Evolutionary conservation across 2,888 invertebrate species (phyloP), one percentile per base, ranked within the genome.

Genomic region (Parapristionchus giblindavisi): DNA sequence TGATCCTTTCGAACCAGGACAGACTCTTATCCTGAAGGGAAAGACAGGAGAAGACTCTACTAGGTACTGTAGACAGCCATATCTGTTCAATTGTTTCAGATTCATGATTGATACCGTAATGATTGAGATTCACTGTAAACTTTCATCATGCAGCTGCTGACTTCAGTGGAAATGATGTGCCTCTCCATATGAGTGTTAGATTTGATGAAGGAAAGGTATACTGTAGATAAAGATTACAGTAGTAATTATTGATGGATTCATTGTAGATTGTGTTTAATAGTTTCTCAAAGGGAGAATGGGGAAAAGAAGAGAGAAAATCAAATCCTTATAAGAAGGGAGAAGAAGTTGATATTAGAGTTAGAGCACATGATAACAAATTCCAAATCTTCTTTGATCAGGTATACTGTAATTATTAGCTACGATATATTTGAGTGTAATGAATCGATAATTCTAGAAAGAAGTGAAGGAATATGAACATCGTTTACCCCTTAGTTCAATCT

Each of bases 241-340:
- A 60, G 11, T 14, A 11, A 63, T 8, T 63, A 27, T 36, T 21
- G 6, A 29, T 17, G n/a, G 11, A n/a, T 21, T 11, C 24, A 6
- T 32, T 76, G 11, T 40, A 81, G 80, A 78, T 87, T 75, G 87
- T 87, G 27, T 83, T 85, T 80, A 87, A 87, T 81, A 84, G 85
- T 14, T 87, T 87, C 81, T 51, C 82, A 60, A 87, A 87, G 79
- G 87, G 86, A 52, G 86, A 87, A 76, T 87, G 87, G 87, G 87
- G 86, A 75, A 88, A 88, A 77, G 87, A 87, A 80, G 86, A 87
- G 81, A 81, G 87, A 75, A 87, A 87, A 82, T 81, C 82, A 76
- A 86, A 86, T 77, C 87, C 87, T 38, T 85, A 81, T 81, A 87
- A 87, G 74, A 79, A 80, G 79, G 87, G 87, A 52, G 87, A 87